Base-by-base conservation (phyloP, 2,888 invertebrate genomes). In the Rutpela maculata region DNA sequence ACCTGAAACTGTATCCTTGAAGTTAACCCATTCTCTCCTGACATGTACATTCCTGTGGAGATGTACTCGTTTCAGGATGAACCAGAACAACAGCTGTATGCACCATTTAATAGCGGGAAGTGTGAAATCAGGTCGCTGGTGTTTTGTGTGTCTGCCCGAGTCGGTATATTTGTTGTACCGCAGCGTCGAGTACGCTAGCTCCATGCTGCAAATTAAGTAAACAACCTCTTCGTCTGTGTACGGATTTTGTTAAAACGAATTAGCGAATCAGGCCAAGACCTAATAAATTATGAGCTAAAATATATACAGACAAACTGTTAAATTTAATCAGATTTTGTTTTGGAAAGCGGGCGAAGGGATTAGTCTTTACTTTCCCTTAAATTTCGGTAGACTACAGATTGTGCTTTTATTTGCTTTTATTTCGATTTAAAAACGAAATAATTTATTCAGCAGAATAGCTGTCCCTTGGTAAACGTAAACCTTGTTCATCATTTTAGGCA, bases 121-220 rank as follows among this genome's bases (percentile, higher is more conserved):
- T 26, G 60, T 62, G 17, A 62, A 62, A 62, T 62, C 60, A 62
- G 60, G 60, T 62, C 22, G 60, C 26, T 26, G 22, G 60, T 26
- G 60, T 62, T 22, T 26, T 9, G 19, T 26, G 22, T 26, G 1
- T 22, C 60, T 62, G 26, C 12, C 60, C 60, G 18, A 22, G 22
- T 62, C 60, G 7, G 60, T 57, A 57, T 57, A 57, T 57, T 57
- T 17, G 57, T 19, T 57, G 57, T 57, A 19, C 57, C 57, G 57
- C 57, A 17, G 19, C 19, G 43, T 43, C 43, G 43, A 43, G 43
- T 43, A 43, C 43, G 43, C 43, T 43, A 43, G 43, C 15, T 43
- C 11, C 43, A 43, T 12, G 43, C 12, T 15, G 43, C 43, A 43
- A 43, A 43, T 43, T 43, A 43, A 43, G 15, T 43, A 43, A 43